Percentiles rank a stretch among this genome's conserved stretches.
phyloP scores from a whole-genome alignment of 2,888 invertebrate genomes.

The Phyllotreta striolata region DNA sequence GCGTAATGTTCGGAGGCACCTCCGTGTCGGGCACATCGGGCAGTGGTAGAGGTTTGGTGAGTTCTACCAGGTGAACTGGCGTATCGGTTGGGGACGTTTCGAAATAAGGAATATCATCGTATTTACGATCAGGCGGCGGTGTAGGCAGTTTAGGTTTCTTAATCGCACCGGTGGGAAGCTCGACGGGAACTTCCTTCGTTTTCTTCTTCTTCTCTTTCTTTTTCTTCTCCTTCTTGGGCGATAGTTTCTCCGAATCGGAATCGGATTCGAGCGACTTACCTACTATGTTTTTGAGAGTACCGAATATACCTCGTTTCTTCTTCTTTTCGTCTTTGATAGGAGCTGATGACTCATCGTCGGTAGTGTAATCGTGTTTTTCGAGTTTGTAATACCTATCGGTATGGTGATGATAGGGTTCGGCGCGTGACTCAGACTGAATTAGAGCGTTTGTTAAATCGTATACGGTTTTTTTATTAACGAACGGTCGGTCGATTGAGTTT shows the following conservation, averaged over 20 bases:
- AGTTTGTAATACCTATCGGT: conserved; percentile 46
- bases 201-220: conserved; percentile 49
- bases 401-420: conserved; percentile 53
- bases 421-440: conserved; percentile 57
- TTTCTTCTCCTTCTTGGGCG: conserved; percentile 53
- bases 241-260: conserved; percentile 59
- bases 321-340: conserved; percentile 54
- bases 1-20: conserved; percentile 40
- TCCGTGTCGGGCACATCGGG: conserved; percentile 39
- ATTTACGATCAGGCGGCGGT: conserved; percentile 50
- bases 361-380: conserved; percentile 37
- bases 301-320: conserved; percentile 57
- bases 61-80: conserved; percentile 35
- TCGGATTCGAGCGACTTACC: conserved; percentile 59
- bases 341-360: conserved; percentile 46
- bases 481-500: conserved; percentile 35
- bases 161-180: conserved; percentile 37
- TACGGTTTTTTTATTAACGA: conserved; percentile 45
- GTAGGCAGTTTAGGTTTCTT: conserved; percentile 56
- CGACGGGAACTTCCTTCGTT: conserved; percentile 47
- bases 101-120: conserved; percentile 55
- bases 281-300: conserved; percentile 59
- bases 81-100: conserved; percentile 52
- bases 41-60: conserved; percentile 39
- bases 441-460: conserved; percentile 58